A percentile compares a stretch with the other conserved stretches of the same genome.
Evolutionary conservation across 2,113 vertebrate genomes (phyloP).

Genomic region (Perca schrenkii): DNA sequence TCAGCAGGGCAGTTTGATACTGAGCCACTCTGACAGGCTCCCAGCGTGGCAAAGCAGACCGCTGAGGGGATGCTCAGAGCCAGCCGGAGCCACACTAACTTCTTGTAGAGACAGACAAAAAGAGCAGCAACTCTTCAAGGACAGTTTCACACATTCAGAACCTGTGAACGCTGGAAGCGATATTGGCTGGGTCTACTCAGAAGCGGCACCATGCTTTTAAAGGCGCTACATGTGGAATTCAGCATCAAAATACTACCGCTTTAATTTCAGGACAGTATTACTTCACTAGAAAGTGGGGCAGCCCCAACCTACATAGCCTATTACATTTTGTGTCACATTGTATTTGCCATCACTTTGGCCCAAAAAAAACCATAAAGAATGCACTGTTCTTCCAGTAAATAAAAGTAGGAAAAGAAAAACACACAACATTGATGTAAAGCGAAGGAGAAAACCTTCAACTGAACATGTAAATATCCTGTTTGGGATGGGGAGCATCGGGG

Average conservation of each 20-base stretch:
- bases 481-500: not conserved
- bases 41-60: conserved; percentile 54
- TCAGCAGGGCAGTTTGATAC: conserved; percentile 67
- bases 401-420: too few relatives aligned
- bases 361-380: not conserved
- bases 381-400: not conserved
- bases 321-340: not conserved
- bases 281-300: too few relatives aligned
- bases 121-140: conserved; percentile 65
- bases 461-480: not conserved
- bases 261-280: not conserved
- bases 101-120: conserved; percentile 47
- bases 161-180: conserved; percentile 46
- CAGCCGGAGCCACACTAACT: conserved; percentile 20
- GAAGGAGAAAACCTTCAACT: not conserved
- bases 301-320: not conserved
- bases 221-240: not conserved
- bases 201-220: not conserved
- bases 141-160: conserved; percentile 56
- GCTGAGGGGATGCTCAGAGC: conserved; percentile 61
- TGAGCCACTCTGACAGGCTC: conserved; percentile 71
- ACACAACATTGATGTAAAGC: not conserved
- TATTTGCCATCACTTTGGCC: not conserved
- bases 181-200: not conserved
- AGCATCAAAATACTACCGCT: not conserved